Percentiles rank a stretch among this genome's conserved stretches.
Conservation (phyloP, 2,888 invertebrate species). For the Drosophila birchii region DNA sequence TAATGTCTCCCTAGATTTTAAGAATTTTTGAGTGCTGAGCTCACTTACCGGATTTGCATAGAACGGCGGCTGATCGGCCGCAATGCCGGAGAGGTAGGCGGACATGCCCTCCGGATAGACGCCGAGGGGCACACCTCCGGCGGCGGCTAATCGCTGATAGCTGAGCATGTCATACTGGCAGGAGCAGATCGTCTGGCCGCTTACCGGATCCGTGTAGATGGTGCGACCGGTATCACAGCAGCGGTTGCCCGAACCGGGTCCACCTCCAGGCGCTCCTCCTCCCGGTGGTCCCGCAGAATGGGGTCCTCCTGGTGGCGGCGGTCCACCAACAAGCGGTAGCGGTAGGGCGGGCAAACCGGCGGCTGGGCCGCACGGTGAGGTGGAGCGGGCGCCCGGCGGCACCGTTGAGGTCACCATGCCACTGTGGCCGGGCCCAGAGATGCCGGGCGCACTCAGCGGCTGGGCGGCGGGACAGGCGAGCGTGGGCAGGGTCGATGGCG, state of each 20-base stretch:
- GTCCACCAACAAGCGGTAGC: slow-evolving; percentile 69
- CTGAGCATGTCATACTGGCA: slow-evolving; percentile 94
- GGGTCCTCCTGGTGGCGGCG: slow-evolving; percentile 40
- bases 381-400: slow-evolving; percentile 86
- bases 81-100: slow-evolving; percentile 93
- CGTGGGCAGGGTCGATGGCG: slow-evolving; percentile 65
- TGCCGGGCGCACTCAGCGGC: slow-evolving; percentile 40
- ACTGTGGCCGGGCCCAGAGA: slow-evolving; percentile 49
- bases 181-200: slow-evolving; percentile 95
- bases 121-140: slow-evolving; percentile 89
- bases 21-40: background rate
- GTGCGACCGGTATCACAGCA: slow-evolving; percentile 97
- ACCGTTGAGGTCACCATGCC: slow-evolving; percentile 85
- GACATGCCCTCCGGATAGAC: slow-evolving; percentile 94
- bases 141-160: slow-evolving; percentile 90
- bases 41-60: slow-evolving; percentile 93
- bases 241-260: slow-evolving; percentile 80
- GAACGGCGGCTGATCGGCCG: slow-evolving; percentile 94
- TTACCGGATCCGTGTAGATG: slow-evolving; percentile 94
- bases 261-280: slow-evolving; percentile 25
- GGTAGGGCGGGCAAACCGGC: slow-evolving; percentile 77
- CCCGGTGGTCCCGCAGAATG: slow-evolving; percentile 36
- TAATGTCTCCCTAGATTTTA: background rate
- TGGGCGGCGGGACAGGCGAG: slow-evolving; percentile 67
- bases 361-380: slow-evolving; percentile 84